phyloP scores from a whole-genome alignment of 2,797 vertebrate genomes.

The Echiichthys vipera region DNA sequence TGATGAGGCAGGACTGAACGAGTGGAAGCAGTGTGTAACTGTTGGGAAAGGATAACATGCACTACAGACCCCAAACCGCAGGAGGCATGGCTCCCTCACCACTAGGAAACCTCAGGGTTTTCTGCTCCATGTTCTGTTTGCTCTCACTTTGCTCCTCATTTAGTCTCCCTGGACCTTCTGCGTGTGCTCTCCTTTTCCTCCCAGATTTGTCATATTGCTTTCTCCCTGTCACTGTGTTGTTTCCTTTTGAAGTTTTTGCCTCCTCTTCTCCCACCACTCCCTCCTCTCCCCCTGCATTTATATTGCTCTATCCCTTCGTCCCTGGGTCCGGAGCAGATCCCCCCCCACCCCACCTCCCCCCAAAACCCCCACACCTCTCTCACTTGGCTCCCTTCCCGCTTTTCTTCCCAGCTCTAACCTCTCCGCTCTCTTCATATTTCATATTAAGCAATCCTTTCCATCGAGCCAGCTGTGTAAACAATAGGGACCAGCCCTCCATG shows the following conservation, averaged over 20 bases:
- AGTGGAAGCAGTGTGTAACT: conserved; percentile 51
- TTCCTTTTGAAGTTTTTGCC: background rate
- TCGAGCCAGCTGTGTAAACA: conserved; percentile 87
- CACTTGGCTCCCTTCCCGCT: conserved; percentile 59
- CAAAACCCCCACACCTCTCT: conserved; percentile 25
- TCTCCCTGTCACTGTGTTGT: background rate
- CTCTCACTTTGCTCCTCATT: conserved; percentile 49
- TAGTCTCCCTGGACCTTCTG: conserved; percentile 12
- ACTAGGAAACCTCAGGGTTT: conserved; percentile 63
- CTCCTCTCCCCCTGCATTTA: conserved; percentile 12
- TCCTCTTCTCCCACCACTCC: background rate
- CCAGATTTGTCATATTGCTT: conserved; percentile 9
- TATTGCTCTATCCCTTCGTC: conserved; percentile 28
- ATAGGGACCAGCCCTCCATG: conserved; percentile 70
- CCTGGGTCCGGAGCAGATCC: conserved; percentile 17
- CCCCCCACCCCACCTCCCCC: background rate
- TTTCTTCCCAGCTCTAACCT: conserved; percentile 65
- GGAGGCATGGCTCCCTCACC: conserved; percentile 70
- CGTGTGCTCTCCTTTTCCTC: conserved; percentile 3
- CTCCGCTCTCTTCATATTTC: conserved; percentile 83
- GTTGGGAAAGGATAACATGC: conserved; percentile 70
- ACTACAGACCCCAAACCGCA: conserved; percentile 70
- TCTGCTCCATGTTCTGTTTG: conserved; percentile 54
- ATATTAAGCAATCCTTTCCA: conserved; percentile 87
- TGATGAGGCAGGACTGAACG: conserved; percentile 15